Base-by-base conservation (phyloP, 2,888 invertebrate genomes). In the Plagodis pulveraria region DNA sequence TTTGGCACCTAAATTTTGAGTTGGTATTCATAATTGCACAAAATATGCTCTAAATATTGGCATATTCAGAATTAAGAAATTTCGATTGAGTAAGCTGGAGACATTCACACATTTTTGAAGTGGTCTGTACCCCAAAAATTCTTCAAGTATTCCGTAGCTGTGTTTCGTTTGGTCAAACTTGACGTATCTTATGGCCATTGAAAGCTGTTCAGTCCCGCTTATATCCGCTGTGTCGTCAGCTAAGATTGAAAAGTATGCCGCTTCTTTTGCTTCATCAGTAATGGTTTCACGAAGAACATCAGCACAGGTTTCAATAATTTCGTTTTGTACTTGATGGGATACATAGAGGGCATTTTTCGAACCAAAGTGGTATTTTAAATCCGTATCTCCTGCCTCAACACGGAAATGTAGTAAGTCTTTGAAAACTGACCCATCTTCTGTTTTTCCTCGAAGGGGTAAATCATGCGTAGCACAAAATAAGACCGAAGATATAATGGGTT, bases 381-480 rank as follows among this genome's bases (percentile, higher is more conserved):
- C 40, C 40, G 40, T 40, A 40, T 40, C 40, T 40, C 40, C 40
- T 40, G 40, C 40, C 40, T 40, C 40, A 40, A 40, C 40, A 8
- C 6, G 40, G 40, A 40, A 40, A 40, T 40, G 40, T 40, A 40
- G 40, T 40, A 40, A 40, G 40, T 40, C 40, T 40, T 40, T 40
- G 40, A 40, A 40, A 40, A 40, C 10, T 40, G 40, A 34, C 11
- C 46, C 46, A 34, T 34, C 46, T 46, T 46, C 34, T 46, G n/a
- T 46, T 41, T 41, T 41, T 10, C 41, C 41, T 41, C 41, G 41
- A 41, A 41, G 41, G 5, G 9, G 41, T 41, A 41, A 41, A 41
- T 41, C 41, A 41, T 41, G 41, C 46, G 46, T 46, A 46, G 46
- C 46, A 46, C 46, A 46, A 46, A 46, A 46, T 46, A 46, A 46